Percentiles rank a stretch among this genome's conserved stretches.
phyloP scores from a whole-genome alignment of 2,888 invertebrate genomes.

The Eurytoma adleriae region DNA sequence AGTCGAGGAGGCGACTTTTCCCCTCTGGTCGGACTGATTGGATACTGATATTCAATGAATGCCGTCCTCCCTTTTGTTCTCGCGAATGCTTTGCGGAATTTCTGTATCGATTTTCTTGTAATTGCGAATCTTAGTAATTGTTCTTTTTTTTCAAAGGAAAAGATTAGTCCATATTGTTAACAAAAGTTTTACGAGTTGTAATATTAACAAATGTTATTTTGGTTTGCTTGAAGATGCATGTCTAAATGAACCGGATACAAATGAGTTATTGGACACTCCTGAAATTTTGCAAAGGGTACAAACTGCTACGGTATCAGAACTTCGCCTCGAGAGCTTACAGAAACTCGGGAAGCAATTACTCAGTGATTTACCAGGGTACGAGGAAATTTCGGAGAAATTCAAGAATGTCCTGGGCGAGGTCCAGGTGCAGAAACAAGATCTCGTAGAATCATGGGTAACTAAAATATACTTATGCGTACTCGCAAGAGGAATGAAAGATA shows the following conservation, averaged over 20 bases:
- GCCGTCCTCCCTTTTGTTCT: no score
- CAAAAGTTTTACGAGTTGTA: not conserved
- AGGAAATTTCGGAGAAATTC: slow-evolving; percentile 65
- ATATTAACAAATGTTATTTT: slow-evolving; percentile 3
- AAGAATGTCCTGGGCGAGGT: slow-evolving; percentile 64
- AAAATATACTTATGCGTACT: not conserved
- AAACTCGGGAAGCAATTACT: slow-evolving; percentile 70
- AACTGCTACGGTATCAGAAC: slow-evolving; percentile 69
- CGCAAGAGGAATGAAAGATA: no score
- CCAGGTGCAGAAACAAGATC: slow-evolving; percentile 65
- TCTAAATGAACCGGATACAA: slow-evolving; percentile 69
- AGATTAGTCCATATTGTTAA: not conserved
- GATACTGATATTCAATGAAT: no score
- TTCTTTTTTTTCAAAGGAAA: no score
- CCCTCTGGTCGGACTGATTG: no score
- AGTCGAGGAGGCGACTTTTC: no score
- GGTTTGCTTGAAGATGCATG: slow-evolving; percentile 62
- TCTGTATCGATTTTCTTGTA: no score
- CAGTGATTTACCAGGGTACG: slow-evolving; percentile 69
- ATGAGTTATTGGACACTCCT: slow-evolving; percentile 69
- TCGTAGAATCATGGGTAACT: slow-evolving; percentile 72
- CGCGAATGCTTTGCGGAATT: no score
- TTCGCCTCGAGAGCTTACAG: slow-evolving; percentile 68
- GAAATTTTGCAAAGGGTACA: slow-evolving; percentile 71
- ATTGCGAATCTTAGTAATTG: no score